Conservation (phyloP, 1,140 invertebrate species). For the Microvelia longipes region DNA sequence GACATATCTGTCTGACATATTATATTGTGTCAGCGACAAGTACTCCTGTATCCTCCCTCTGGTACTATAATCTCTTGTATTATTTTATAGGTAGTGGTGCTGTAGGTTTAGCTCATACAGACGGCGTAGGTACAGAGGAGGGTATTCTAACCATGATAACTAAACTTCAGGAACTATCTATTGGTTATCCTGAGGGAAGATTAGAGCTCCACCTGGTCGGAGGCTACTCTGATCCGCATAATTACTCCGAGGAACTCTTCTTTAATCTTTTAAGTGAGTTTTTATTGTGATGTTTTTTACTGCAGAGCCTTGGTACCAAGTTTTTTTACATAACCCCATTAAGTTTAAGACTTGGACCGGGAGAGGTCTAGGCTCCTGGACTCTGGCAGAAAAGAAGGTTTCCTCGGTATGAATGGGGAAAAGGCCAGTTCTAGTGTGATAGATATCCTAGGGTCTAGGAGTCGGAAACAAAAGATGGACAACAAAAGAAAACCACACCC, state of each 20-base stretch:
- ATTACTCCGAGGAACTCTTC: constrained; percentile 77
- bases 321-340: background rate
- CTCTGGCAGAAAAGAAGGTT: too few species aligned
- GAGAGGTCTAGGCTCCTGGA: too few species aligned
- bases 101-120: constrained; percentile 71
- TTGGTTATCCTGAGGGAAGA: constrained; percentile 68
- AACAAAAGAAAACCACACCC: too few species aligned
- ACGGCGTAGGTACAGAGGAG: constrained; percentile 69
- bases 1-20: too few species aligned
- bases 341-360: background rate
- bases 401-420: too few species aligned
- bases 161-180: constrained; percentile 60
- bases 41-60: too few species aligned
- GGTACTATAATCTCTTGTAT: too few species aligned
- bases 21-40: too few species aligned
- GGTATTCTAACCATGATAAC: constrained; percentile 63
- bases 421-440: too few species aligned
- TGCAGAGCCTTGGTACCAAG: too few species aligned
- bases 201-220: constrained; percentile 79
- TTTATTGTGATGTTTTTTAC: background rate
- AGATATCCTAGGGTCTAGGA: too few species aligned
- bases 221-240: constrained; percentile 62
- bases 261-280: constrained; percentile 76
- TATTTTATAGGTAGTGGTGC: constrained; percentile 71
- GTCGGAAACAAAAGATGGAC: too few species aligned